phyloP scores from a whole-genome alignment of 2,113 vertebrate genomes.

The Hemiscyllium ocellatum region DNA sequence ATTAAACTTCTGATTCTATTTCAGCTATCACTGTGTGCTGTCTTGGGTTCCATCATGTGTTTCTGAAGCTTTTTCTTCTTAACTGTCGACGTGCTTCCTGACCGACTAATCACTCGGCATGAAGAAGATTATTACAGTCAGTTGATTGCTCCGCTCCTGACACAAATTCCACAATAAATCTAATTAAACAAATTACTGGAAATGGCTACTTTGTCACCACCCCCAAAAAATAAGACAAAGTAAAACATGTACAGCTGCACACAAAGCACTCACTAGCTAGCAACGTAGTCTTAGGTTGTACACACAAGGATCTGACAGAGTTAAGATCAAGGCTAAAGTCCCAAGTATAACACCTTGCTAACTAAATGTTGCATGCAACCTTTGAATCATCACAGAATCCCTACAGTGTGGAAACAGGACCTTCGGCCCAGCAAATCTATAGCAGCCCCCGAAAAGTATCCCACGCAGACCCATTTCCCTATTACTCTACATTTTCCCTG shows the following conservation, averaged over 20 bases:
- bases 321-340: not conserved
- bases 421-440: no score
- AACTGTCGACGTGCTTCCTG: not conserved
- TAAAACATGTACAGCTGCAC: not conserved
- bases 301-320: not conserved
- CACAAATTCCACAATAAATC: slow-evolving; percentile 1
- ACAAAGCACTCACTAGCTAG: not conserved
- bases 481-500: no score
- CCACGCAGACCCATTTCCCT: no score
- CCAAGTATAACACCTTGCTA: not conserved
- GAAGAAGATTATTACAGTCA: not conserved
- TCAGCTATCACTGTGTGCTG: not conserved
- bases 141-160: not conserved
- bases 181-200: not conserved
- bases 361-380: not conserved
- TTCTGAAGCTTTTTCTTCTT: not conserved
- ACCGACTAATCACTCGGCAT: not conserved
- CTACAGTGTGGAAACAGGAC: no score
- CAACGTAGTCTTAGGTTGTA: not conserved
- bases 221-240: no score
- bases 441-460: no score
- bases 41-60: not conserved
- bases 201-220: not conserved
- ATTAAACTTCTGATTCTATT: not conserved
- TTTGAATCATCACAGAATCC: not conserved